Conservation (phyloP, 2,797 vertebrate species). For the Characodon lateralis region DNA sequence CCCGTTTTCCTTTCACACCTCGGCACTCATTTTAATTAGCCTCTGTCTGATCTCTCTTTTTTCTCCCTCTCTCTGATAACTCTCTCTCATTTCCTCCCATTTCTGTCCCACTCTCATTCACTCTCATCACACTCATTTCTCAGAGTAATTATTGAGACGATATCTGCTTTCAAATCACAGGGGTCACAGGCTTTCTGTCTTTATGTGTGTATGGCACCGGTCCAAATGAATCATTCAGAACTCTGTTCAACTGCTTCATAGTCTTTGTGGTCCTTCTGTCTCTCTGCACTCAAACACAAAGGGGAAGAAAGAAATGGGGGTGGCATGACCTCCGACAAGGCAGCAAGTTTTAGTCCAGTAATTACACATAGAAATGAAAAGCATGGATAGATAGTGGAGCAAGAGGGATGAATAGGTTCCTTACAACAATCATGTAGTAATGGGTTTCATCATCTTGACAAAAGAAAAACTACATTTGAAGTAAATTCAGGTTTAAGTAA, state of each 20-base stretch:
- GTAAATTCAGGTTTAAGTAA: not conserved
- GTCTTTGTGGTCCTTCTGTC: conserved; percentile 23
- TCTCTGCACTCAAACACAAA: conserved; percentile 27
- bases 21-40: conserved; percentile 75
- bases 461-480: not conserved
- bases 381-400: conserved; percentile 12
- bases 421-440: conserved; percentile 4
- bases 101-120: conserved; percentile 52
- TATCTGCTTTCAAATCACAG: conserved; percentile 71
- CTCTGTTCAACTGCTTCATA: conserved; percentile 31
- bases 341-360: conserved; percentile 41
- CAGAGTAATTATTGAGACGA: conserved; percentile 73
- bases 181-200: conserved; percentile 47
- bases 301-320: conserved; percentile 16
- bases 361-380: conserved; percentile 38
- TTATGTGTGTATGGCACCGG: not conserved
- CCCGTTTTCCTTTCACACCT: conserved; percentile 60
- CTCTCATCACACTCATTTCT: conserved; percentile 71
- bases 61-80: conserved; percentile 55
- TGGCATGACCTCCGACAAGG: conserved; percentile 39
- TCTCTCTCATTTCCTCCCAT: conserved; percentile 46
- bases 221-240: conserved; percentile 43
- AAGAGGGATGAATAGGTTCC: conserved; percentile 14
- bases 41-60: conserved; percentile 58
- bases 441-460: not conserved